Evolutionary conservation across 2,113 vertebrate genomes (phyloP).

Genomic region (Nymphicus hollandicus): DNA sequence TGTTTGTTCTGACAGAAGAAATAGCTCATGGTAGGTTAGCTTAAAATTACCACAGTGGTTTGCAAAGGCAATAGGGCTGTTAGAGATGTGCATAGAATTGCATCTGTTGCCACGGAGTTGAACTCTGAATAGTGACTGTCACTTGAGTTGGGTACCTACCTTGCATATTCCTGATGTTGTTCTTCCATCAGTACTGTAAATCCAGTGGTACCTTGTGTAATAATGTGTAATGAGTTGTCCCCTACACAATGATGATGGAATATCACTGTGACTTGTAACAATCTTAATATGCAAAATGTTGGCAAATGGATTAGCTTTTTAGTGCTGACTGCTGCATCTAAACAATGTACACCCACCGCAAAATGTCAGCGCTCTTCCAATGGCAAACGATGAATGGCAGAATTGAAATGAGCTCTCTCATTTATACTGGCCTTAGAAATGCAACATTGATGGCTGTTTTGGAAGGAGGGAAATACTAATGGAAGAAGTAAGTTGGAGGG

Average conservation of each 20-base stretch:
- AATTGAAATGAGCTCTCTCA: not conserved
- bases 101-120: not conserved
- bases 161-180: not conserved
- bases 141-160: not conserved
- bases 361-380: accelerated
- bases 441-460: not conserved
- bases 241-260: not conserved
- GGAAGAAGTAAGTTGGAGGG: not conserved
- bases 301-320: not conserved
- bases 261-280: not conserved
- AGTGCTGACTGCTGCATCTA: not conserved
- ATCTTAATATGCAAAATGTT: not conserved
- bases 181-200: not conserved
- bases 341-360: not conserved
- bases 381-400: not conserved
- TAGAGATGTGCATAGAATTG: not conserved
- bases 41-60: not conserved
- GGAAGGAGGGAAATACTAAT: not conserved
- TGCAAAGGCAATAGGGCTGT: not conserved
- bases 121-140: not conserved
- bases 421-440: not conserved
- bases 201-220: not conserved
- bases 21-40: not conserved
- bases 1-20: not conserved
- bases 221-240: not conserved